A percentile compares a stretch with the other conserved stretches of the same genome.
phyloP scores from a whole-genome alignment of 2,888 invertebrate genomes.

The Euzetes globulus region DNA sequence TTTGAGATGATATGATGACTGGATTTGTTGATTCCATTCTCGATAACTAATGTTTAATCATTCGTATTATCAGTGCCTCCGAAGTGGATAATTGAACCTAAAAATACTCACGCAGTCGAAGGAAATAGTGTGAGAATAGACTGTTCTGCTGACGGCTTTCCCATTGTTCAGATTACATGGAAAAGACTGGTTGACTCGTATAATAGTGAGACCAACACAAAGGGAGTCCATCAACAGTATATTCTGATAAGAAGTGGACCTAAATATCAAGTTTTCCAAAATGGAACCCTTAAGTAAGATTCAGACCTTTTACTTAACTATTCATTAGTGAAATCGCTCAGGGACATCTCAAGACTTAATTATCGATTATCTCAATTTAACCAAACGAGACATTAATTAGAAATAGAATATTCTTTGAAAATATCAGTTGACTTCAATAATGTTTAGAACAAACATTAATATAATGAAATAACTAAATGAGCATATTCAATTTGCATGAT shows the following conservation, averaged over 20 bases:
- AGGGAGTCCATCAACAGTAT: constrained; percentile 32
- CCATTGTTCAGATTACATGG: constrained; percentile 42
- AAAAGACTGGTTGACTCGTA: constrained; percentile 37
- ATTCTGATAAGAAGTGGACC: constrained; percentile 33
- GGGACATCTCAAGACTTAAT: too few species aligned
- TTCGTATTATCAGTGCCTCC: constrained; percentile 42
- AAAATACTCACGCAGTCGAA: constrained; percentile 43
- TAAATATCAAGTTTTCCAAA: constrained; percentile 45
- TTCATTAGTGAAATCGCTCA: neutral
- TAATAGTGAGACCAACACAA: constrained; percentile 11
- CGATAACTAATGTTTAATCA: constrained; percentile 12
- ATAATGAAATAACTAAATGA: neutral
- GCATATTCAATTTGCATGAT: neutral
- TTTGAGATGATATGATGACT: too few species aligned
- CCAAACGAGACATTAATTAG: too few species aligned
- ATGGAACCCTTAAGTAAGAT: constrained; percentile 44
- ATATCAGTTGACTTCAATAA: too few species aligned
- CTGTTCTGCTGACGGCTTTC: constrained; percentile 43
- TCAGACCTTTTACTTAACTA: neutral
- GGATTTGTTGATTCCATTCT: neutral
- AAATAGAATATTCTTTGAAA: too few species aligned
- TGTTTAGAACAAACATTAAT: neutral
- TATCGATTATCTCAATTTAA: too few species aligned
- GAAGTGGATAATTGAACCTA: constrained; percentile 43
- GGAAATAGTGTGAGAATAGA: constrained; percentile 42